phyloP scores from a whole-genome alignment of 2,797 vertebrate species.

The Gymnoscopelus braueri region DNA sequence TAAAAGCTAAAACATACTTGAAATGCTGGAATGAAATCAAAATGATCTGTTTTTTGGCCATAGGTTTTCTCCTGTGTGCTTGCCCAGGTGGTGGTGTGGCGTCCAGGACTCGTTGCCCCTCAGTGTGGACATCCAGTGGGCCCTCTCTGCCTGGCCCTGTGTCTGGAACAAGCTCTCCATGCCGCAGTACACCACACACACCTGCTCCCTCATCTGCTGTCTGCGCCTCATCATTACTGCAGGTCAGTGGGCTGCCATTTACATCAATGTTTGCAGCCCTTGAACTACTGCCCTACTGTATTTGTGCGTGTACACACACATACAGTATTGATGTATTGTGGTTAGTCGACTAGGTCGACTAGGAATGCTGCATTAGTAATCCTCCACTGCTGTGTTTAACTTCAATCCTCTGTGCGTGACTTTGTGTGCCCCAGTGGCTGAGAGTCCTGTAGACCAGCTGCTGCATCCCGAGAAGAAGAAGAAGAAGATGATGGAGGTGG shows the following conservation, averaged over 20 bases:
- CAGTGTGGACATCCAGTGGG: slow-evolving; percentile 93
- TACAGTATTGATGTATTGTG: no score
- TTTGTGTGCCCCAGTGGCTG: slow-evolving; percentile 82
- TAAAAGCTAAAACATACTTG: no score
- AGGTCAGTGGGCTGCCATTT: slow-evolving; percentile 71
- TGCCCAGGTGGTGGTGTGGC: slow-evolving; percentile 89
- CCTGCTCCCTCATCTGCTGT: slow-evolving; percentile 93
- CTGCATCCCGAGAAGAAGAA: slow-evolving; percentile 88
- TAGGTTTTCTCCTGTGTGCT: not conserved
- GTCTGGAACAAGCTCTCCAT: slow-evolving; percentile 89
- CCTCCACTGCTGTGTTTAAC: no score
- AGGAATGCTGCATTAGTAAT: no score
- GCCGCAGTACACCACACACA: slow-evolving; percentile 82
- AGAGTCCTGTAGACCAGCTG: slow-evolving; percentile 93
- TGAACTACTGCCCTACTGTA: no score
- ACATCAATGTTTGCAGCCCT: not conserved
- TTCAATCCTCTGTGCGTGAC: not conserved
- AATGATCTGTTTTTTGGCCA: no score
- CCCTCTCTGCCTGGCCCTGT: slow-evolving; percentile 87
- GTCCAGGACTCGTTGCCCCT: slow-evolving; percentile 85
- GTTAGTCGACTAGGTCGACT: no score
- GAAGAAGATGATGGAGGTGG: slow-evolving; percentile 60
- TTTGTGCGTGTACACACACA: no score
- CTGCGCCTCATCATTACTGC: slow-evolving; percentile 90
- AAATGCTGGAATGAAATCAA: no score